Percentiles rank a stretch among this genome's conserved stretches.
phyloP scores from a whole-genome alignment of 2,888 invertebrate species.

The Acrocera orbiculus region DNA sequence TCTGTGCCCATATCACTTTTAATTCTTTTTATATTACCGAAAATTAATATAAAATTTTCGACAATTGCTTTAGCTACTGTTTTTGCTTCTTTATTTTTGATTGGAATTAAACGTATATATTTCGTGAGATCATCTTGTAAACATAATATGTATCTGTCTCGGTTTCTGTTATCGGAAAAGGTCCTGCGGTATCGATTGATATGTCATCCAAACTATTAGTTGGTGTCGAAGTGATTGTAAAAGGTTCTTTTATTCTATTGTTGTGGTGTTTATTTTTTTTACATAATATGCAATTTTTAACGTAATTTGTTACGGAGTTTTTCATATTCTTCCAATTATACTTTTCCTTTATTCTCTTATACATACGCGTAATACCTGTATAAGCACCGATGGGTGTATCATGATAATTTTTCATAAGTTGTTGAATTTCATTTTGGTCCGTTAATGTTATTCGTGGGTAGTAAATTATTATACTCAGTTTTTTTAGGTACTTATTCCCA shows the following conservation, averaged over 20 bases:
- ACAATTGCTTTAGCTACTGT: constrained; percentile 8
- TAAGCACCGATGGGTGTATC: neutral
- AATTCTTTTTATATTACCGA: constrained; percentile 4
- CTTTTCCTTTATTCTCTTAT: neutral
- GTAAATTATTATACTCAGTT: neutral
- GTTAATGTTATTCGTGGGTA: neutral
- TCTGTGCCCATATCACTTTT: constrained; percentile 7
- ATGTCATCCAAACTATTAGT: constrained; percentile 4
- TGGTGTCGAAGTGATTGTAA: constrained; percentile 2
- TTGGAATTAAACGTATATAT: constrained; percentile 4
- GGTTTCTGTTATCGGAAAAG: constrained; percentile 2
- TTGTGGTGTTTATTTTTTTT: constrained; percentile 1
- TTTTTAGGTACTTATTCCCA: neutral
- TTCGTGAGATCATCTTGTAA: constrained; percentile 8
- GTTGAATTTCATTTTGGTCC: neutral
- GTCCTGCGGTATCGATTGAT: constrained; percentile 7
- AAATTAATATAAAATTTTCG: constrained; percentile 8
- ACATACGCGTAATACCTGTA: neutral
- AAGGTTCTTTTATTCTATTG: neutral
- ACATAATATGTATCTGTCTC: constrained; percentile 5
- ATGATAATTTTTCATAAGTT: neutral
- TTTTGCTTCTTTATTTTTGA: constrained; percentile 3
- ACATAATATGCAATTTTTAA: constrained; percentile 5
- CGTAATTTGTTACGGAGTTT: neutral
- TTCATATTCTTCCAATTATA: neutral